Conservation (phyloP, 30 jellyfish, hydroid and myxozoan species). For the Pelagia noctiluca region DNA sequence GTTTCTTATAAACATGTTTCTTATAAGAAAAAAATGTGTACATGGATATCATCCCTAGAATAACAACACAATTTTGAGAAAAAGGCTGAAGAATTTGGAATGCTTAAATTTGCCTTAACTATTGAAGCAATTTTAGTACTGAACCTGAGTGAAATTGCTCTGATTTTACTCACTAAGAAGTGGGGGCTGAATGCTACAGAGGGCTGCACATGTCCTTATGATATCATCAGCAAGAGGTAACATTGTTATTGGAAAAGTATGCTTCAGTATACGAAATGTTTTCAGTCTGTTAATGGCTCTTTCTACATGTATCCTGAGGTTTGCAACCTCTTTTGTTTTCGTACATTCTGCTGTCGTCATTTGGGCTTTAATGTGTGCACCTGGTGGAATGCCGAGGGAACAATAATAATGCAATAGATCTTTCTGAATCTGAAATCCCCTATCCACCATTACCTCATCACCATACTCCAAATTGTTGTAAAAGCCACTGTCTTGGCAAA, state of each 20-base stretch:
- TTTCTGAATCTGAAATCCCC: conserved; percentile 48
- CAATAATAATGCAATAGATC: conserved; percentile 44
- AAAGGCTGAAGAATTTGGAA: too few species aligned
- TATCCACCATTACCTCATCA: conserved; percentile 57
- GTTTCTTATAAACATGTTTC: too few species aligned
- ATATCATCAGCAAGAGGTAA: conserved; percentile 75
- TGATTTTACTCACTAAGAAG: background rate
- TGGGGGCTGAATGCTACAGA: conserved; percentile 37
- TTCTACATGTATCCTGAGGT: conserved; percentile 55
- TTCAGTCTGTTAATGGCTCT: conserved; percentile 63
- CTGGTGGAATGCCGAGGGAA: conserved; percentile 54
- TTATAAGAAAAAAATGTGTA: too few species aligned
- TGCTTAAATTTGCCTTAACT: too few species aligned
- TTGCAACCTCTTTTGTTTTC: conserved; percentile 43
- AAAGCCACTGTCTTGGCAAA: conserved; percentile 52
- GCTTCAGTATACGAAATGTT: conserved; percentile 27
- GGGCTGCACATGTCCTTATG: conserved; percentile 60
- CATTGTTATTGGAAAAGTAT: conserved; percentile 58
- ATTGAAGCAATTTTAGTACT: too few species aligned
- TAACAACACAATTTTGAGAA: too few species aligned
- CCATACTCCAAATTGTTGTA: conserved; percentile 50
- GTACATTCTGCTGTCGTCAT: conserved; percentile 43
- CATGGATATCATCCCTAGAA: too few species aligned
- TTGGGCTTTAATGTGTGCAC: conserved; percentile 48
- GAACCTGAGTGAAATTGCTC: too few species aligned